Evolutionary conservation across 2,888 invertebrate genomes (phyloP).

Genomic region (Sinotaia quadrata): DNA sequence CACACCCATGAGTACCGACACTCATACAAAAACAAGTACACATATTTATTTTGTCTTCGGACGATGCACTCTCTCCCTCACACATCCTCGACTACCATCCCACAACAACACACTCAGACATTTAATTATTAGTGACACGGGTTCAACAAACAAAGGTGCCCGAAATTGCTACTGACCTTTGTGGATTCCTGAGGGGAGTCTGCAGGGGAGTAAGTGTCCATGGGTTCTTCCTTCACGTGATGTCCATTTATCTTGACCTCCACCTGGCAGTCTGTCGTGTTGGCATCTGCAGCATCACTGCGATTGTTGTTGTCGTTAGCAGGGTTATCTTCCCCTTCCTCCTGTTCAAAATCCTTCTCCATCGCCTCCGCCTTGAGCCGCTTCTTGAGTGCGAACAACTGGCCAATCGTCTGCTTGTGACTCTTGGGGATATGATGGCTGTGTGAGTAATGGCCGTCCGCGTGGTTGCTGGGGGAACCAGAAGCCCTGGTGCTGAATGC

Average conservation of each 20-base stretch:
- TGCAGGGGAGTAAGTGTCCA: conserved; percentile 24
- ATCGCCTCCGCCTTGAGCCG: conserved; percentile 48
- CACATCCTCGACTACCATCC: too few relatives aligned
- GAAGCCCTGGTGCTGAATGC: conserved; percentile 43
- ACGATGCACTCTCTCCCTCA: too few relatives aligned
- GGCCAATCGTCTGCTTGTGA: conserved; percentile 44
- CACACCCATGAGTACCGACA: background rate
- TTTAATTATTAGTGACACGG: too few relatives aligned
- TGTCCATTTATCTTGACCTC: background rate
- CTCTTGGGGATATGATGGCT: conserved; percentile 18
- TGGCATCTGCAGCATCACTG: conserved; percentile 1
- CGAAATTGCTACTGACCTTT: conserved; percentile 13
- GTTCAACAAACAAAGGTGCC: too few relatives aligned
- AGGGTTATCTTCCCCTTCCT: background rate
- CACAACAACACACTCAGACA: too few relatives aligned
- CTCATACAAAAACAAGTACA: background rate
- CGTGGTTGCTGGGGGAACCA: background rate
- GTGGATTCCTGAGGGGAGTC: conserved; percentile 17
- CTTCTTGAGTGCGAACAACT: conserved; percentile 56
- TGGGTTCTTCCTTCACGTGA: conserved; percentile 26
- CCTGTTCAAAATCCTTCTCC: conserved; percentile 28
- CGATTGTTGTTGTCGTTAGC: conserved; percentile 10
- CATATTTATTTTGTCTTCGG: too few relatives aligned
- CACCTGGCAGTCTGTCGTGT: background rate
- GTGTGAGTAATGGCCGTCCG: background rate